phyloP scores from a whole-genome alignment of 2,888 invertebrate species.

The Microplitis deprimator region DNA sequence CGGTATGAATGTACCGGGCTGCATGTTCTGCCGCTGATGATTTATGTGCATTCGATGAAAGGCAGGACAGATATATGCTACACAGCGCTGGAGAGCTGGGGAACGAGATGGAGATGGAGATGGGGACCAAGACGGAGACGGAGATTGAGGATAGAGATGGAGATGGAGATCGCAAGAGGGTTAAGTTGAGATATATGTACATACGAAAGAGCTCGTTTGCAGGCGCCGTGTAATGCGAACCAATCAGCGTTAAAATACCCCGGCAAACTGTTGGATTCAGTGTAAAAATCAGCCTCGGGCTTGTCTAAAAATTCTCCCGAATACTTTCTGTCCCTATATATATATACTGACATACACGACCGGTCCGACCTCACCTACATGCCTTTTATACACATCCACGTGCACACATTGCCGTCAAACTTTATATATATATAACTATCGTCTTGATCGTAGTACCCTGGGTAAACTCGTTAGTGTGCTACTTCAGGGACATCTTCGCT shows the following conservation, averaged over 20 bases:
- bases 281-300: background rate
- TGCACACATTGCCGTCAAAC: conserved; percentile 14
- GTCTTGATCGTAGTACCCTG: conserved; percentile 15
- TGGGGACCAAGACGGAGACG: background rate
- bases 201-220: conserved; percentile 12
- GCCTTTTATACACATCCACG: background rate
- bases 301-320: conserved; percentile 1
- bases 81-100: background rate
- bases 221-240: conserved; percentile 25
- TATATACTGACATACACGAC: background rate
- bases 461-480: conserved; percentile 29
- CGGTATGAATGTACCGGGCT: background rate
- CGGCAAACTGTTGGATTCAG: conserved; percentile 11
- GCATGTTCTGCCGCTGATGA: conserved; percentile 1
- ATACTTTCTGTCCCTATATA: background rate
- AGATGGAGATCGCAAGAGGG: conserved; percentile 5
- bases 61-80: conserved; percentile 1
- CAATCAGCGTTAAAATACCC: conserved; percentile 15
- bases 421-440: conserved; percentile 2
- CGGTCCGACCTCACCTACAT: background rate
- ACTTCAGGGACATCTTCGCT: conserved; percentile 33
- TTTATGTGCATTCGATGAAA: conserved; percentile 23
- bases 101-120: background rate
- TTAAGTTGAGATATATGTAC: conserved; percentile 3
- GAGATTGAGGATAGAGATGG: background rate